Base-by-base conservation (phyloP, 2,888 invertebrate species). In the Cephonodes hylas region DNA sequence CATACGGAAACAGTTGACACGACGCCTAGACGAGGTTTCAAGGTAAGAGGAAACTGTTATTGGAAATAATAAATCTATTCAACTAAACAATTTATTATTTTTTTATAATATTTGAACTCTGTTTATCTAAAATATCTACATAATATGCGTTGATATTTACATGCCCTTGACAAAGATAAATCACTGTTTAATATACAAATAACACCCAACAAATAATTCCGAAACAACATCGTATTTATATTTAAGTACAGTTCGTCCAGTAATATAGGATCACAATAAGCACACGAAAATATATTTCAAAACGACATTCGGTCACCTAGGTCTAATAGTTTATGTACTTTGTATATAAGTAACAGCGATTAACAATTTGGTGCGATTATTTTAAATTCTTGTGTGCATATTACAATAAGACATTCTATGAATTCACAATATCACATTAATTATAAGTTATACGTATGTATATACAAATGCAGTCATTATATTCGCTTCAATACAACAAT, bases 1-100 rank as follows among this genome's bases (percentile, higher is more conserved):
- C n/a, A n/a, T n/a, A n/a, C n/a, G n/a, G n/a, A n/a, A n/a, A n/a
- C n/a, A n/a, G n/a, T n/a, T n/a, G n/a, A n/a, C n/a, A n/a, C n/a
- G n/a, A n/a, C n/a, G n/a, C n/a, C n/a, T 38, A 0, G 5, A 38
- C 8, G 10, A 61, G 62, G 38, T 42, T 59, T n/a, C 13, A 62
- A 27, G 13, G 10, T 3, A 23, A 58, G 53, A 1, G 25, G 46
- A n/a, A n/a, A n/a, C n/a, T n/a, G n/a, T n/a, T n/a, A n/a, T 46
- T 56, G 58, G 74, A 69, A 69, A 78, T 76, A 76, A 77, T 78
- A 70, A 61, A 66, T 62, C 42, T 65, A 64, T 71, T 88, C 88
- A 91, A 91, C 91, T 91, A 91, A 91, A 88, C 89, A 87, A 88
- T 91, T 91, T 91, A 89, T 88, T 88, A 84, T 84, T 89, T 77